Evolutionary conservation across 2,888 invertebrate genomes (phyloP), one percentile per base, ranked within the genome.

Genomic region (Ceraclea dissimilis): DNA sequence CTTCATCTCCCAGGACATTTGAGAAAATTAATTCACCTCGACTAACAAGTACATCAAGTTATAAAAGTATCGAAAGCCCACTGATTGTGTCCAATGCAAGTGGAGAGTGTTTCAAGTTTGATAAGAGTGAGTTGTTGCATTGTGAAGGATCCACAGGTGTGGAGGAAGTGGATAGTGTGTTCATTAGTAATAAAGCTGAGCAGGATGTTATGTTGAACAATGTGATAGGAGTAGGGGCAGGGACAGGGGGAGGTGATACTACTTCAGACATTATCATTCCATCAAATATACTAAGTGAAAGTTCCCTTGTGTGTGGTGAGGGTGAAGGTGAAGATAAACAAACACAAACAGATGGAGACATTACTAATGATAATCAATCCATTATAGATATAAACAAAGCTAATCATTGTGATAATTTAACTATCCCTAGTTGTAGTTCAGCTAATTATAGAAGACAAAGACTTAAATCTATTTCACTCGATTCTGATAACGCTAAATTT

Each of bases 401-500:
- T 26, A 57, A 57, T n/a, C 54, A 48, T 22, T 49, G 46, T 10
- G 61, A 61, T 17, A 60, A 47, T 46, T 26, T 61, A 21, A 31
- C 26, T 18, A 39, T 56, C 2, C 56, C 60, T 2, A 48, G 31
- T 8, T 34, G 49, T 2, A 51, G 33, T 18, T 54, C 57, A n/a
- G 76, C 74, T 1, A 74, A 75, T 56, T 71, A 72, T 11, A 70
- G 79, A 63, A 67, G 79, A 57, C 78, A 79, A 62, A 69, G 79
- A 52, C 66, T 80, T 10, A 79, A 80, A 65, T 79, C 79, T 1
- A 79, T 80, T 63, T 80, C 80, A 1, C 63, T 80, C 43, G 80
- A 80, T 65, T 80, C 79, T 0, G 79, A 80, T 60, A 78, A 79
- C 59, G 79, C 80, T 1, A 76, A 75, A 64, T 75, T 80, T 48